These are phyloP conservation scores for Caretta caretta DNA, from an alignment of 2,113 vertebrate genomes.

Conservation along the genomic window DNA sequence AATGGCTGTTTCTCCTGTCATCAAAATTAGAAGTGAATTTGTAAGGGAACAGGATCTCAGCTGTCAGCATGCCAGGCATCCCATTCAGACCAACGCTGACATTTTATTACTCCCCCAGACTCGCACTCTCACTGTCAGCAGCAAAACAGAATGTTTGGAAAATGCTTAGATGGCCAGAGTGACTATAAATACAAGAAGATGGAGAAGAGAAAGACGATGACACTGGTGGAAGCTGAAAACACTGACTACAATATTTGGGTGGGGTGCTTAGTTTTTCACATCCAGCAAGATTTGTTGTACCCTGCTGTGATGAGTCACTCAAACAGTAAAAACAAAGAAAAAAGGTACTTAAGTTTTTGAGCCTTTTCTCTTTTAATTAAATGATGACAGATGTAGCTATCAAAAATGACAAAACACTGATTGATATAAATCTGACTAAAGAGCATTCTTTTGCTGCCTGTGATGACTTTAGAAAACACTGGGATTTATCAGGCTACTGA, in stretches of 20 bases:
- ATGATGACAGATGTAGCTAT: not conserved
- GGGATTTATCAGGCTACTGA: not conserved
- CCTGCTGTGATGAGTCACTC: constrained; percentile 9
- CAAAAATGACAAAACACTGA: constrained; percentile 38
- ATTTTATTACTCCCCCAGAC: not conserved
- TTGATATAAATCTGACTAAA: not conserved
- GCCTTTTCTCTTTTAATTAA: not conserved
- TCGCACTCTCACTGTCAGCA: constrained; percentile 16
- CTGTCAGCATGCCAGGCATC: not conserved
- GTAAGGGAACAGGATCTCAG: not conserved
- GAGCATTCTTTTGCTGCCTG: not conserved
- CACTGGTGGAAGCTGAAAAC: constrained; percentile 27
- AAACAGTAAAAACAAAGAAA: constrained; percentile 20
- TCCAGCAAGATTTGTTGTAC: not conserved
- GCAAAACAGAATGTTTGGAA: not conserved
- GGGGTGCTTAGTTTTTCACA: not conserved
- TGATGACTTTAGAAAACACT: not conserved
- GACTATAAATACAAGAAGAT: constrained; percentile 20
- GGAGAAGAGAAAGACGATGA: not conserved
- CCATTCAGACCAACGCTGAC: not conserved
- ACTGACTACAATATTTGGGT: not conserved
- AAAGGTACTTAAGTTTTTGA: not conserved
- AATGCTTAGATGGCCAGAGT: not conserved
- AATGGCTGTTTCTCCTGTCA: not conserved
- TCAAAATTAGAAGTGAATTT: constrained; percentile 42